These are phyloP conservation scores for Choloepus hoffmanni DNA, from an alignment of 2,113 vertebrate genomes.

Conservation along the genomic window DNA sequence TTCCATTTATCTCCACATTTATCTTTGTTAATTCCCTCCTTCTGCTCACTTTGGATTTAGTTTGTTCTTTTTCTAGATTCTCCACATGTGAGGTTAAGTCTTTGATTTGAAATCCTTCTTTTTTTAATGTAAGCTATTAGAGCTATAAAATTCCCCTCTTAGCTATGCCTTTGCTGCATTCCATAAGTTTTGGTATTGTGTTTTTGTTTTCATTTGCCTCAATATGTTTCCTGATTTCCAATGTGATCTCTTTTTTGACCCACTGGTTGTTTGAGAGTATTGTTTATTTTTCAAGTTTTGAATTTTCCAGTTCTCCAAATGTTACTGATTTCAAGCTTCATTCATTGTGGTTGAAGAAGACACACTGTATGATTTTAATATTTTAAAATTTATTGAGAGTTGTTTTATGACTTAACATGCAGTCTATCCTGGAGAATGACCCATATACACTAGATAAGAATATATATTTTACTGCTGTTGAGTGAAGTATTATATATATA, in stretches of 20 bases:
- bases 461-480: too few relatives aligned
- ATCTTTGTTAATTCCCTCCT: too few relatives aligned
- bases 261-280: background rate
- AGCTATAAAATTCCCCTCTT: background rate
- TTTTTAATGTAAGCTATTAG: too few relatives aligned
- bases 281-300: background rate
- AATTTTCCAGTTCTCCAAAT: background rate
- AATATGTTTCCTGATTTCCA: constrained; percentile 7
- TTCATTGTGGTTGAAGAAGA: background rate
- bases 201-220: constrained; percentile 50
- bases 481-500: background rate
- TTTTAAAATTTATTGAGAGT: too few relatives aligned
- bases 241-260: background rate
- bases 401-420: too few relatives aligned
- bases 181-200: background rate
- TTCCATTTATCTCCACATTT: too few relatives aligned
- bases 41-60: background rate
- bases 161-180: background rate
- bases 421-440: too few relatives aligned
- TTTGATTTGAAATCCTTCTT: too few relatives aligned
- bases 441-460: too few relatives aligned
- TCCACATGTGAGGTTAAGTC: too few relatives aligned
- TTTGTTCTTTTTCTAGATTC: background rate
- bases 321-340: background rate
- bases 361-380: background rate